Conservation (phyloP, 2,797 vertebrate species). For the Argyrosomus regius region DNA sequence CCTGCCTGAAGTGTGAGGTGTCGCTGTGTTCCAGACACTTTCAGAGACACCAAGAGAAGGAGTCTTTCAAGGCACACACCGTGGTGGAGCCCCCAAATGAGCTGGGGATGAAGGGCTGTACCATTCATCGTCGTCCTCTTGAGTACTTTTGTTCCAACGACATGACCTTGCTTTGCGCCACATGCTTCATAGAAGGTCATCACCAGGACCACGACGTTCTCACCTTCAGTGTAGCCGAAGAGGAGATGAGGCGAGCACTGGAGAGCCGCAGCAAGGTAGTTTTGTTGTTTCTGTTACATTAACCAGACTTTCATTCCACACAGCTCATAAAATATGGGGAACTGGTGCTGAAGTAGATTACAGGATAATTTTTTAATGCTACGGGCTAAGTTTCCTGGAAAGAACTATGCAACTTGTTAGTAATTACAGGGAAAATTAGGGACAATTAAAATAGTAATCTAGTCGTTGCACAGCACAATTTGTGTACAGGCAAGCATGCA, state of each 20-base stretch:
- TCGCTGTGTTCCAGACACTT: slow-evolving; percentile 86
- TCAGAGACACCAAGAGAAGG: slow-evolving; percentile 76
- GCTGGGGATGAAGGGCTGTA: slow-evolving; percentile 62
- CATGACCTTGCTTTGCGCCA: slow-evolving; percentile 69
- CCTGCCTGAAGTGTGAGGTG: slow-evolving; percentile 82
- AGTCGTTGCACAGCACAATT: background rate
- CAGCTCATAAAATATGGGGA: background rate
- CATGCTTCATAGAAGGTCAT: slow-evolving; percentile 69
- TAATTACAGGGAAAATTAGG: too few species aligned
- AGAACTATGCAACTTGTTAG: background rate
- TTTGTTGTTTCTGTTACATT: background rate
- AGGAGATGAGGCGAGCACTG: slow-evolving; percentile 79
- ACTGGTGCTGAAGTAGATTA: background rate
- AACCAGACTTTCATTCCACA: background rate
- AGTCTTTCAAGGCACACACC: slow-evolving; percentile 65
- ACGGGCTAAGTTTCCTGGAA: background rate
- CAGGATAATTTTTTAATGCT: background rate
- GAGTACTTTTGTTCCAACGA: slow-evolving; percentile 84
- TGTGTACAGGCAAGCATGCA: background rate
- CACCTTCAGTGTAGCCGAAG: slow-evolving; percentile 77
- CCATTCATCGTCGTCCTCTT: slow-evolving; percentile 70
- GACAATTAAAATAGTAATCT: background rate
- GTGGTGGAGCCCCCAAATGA: slow-evolving; percentile 65
- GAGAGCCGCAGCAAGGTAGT: slow-evolving; percentile 73
- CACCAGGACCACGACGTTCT: slow-evolving; percentile 83